Percentiles rank a stretch among this genome's conserved stretches.
These are phyloP conservation scores for Patiria miniata DNA, from an alignment of 35 echinoderm and acorn worm genomes.

Conservation along the genomic window DNA sequence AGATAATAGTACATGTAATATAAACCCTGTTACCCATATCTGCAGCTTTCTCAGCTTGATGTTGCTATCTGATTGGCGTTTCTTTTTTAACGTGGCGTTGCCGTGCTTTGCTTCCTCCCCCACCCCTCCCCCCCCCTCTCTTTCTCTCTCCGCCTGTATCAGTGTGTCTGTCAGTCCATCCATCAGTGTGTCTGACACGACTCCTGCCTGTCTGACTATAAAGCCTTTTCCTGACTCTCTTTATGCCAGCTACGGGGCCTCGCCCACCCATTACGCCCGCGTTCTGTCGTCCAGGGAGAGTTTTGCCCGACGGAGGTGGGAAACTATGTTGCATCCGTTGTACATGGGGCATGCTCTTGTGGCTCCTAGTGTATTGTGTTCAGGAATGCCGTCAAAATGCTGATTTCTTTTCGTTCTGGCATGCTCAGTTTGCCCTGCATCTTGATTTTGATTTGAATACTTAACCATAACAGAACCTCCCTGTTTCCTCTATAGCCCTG, in stretches of 20 bases:
- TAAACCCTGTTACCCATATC: no score
- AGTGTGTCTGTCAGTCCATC: slow-evolving; percentile 11
- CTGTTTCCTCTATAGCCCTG: no score
- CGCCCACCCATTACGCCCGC: slow-evolving; percentile 38
- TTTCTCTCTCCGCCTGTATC: neutral
- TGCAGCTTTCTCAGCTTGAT: neutral
- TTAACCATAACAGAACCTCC: neutral
- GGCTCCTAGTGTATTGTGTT: neutral
- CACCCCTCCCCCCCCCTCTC: neutral
- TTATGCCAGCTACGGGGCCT: slow-evolving; percentile 42
- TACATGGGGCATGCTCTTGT: neutral
- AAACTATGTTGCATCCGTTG: neutral
- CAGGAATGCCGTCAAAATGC: neutral
- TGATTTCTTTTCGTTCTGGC: neutral
- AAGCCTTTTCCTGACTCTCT: slow-evolving; percentile 36
- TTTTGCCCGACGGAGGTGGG: slow-evolving; percentile 35
- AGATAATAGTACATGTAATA: no score
- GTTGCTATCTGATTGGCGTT: neutral
- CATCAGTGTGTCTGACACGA: slow-evolving; percentile 12
- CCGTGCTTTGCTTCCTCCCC: neutral
- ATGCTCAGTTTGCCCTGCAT: neutral
- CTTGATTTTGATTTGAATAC: slow-evolving; percentile 9
- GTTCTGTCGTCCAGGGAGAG: slow-evolving; percentile 26
- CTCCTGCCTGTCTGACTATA: neutral
- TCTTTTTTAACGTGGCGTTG: neutral